Base-by-base conservation (phyloP, 2,797 vertebrate species). In the Neopelma chrysocephalum region DNA sequence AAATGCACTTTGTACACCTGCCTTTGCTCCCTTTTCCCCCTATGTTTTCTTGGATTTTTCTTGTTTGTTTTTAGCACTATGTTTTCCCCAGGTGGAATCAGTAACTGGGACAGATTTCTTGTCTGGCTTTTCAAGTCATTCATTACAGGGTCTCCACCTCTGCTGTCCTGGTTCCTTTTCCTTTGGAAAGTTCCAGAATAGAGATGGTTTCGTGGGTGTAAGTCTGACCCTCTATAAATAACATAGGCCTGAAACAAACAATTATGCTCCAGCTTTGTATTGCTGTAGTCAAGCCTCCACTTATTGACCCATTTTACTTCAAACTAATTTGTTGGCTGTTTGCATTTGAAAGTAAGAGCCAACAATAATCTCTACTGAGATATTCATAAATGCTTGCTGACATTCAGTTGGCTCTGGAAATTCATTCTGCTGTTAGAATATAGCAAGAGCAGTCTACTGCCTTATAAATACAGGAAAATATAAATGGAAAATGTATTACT, bases 301-400 rank as follows among this genome's bases (percentile, higher is more conserved):
- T 36, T 65, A 57, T 43, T 78, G 36, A 64, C 32, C 29, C 62
- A n/a, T 75, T 87, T 90, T 75, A 48, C 54, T 64, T 80, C 40
- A 60, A 86, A 54, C 29, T 16, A 19, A 57, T 66, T 15, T 72
- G 53, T 31, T 64, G 68, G 62, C 60, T 68, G 47, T 72, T 68
- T 71, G 32, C 22, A 66, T 27, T 78, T 61, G 50, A 81, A 84
- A 91, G 25, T 25, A 65, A 91, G 57, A 50, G 48, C 48, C 92
- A 87, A 40, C 36, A 73, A 50, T 54, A 50, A 15, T 61, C 51
- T 96, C 93, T 68, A 12, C 78, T 93, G 92, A 85, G 27, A 19
- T 68, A 82, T 47, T 92, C 85, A 70, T 71, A 92, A 94, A 68
- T 75, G 66, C 57, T 89, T 97, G 58, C 56, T 93, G 89, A 90